Evolutionary conservation across 2,888 invertebrate genomes (phyloP), one percentile per base, ranked within the genome.

Genomic region (Micoletzkya japonica): DNA sequence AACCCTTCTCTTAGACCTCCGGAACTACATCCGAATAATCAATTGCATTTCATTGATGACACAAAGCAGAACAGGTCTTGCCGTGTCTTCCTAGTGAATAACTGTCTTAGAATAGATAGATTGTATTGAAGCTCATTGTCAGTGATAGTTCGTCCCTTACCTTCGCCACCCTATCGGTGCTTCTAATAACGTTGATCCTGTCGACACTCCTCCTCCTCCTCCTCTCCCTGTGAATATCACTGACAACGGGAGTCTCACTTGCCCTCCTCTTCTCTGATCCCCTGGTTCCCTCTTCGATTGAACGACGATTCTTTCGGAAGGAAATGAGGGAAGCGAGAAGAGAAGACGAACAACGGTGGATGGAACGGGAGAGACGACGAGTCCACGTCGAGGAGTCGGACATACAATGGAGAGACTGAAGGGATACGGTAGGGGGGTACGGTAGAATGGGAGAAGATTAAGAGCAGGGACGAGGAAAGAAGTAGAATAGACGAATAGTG

Each of bases 321-420:
- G 64, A 28, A 10, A 66, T 37, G 14, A 66, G 54, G 20, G 54
- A 54, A 10, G 52, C 36, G 10, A 66, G 54, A 2, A 54, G 64
- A 32, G 54, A 54, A 7, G 64, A 66, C 0, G 64, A 54, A 49
- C 54, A 66, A 17, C 52, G 64, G 2, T 30, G 39, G 30, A 54
- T 66, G 50, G 63, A 63, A 32, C 63, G 63, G 50, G 63, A 63
- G 20, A 63, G 63, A 2, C 63, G 63, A 20, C 59, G 44, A 44
- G 44, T 10, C 10, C 10, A 44, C 20, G 44, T 10, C 44, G 20
- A 44, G 44, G 44, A 44, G 20, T 20, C 10, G 44, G 44, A 44
- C 10, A 20, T 44, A 20, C 20, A 44, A 44, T 24, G 54, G 26
- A 54, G 54, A 54, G 26, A 26, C 10, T 10, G 54, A 54, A 54